Percentiles rank a stretch among this genome's conserved stretches.
Conservation (phyloP, 2,113 vertebrate genomes). For the Ageneiosus marmoratus region DNA sequence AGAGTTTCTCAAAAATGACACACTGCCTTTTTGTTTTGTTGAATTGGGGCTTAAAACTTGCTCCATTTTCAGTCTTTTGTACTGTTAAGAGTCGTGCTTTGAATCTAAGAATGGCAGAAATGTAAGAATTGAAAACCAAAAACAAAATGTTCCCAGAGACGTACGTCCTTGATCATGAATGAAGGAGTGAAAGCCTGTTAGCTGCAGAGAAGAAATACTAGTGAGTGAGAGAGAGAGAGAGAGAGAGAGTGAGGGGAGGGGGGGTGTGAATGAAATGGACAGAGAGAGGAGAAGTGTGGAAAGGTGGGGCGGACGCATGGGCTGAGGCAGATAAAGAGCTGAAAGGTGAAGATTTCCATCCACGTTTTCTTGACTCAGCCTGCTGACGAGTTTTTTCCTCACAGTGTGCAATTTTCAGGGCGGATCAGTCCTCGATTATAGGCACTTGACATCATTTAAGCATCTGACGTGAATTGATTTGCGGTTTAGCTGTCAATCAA, state of each 20-base stretch:
- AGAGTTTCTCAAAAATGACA: not conserved
- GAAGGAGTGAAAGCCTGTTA: not conserved
- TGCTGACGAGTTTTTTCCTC: slow-evolving; percentile 19
- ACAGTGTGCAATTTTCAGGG: slow-evolving; percentile 1
- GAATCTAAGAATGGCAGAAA: not conserved
- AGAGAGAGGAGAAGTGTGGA: not conserved
- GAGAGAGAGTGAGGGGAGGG: not conserved
- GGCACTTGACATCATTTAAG: slow-evolving; percentile 34
- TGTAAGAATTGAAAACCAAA: not conserved
- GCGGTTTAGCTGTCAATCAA: slow-evolving; percentile 31
- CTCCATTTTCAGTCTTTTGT: not conserved
- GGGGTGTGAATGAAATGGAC: not conserved
- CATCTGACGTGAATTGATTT: slow-evolving; percentile 34
- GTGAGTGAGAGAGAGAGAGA: not conserved
- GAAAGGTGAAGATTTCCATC: slow-evolving; percentile 26
- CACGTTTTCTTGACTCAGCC: not conserved
- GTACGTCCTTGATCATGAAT: not conserved
- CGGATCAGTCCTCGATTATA: not conserved
- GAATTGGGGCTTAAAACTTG: not conserved
- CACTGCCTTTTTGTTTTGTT: not conserved
- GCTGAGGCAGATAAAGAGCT: slow-evolving; percentile 40
- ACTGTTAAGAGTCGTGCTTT: not conserved
- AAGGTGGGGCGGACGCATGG: slow-evolving; percentile 34
- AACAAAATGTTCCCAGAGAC: not conserved
- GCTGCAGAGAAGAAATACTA: not conserved